Conservation (phyloP, 2,113 vertebrate species). For the Oxygymnocypris stewartii region DNA sequence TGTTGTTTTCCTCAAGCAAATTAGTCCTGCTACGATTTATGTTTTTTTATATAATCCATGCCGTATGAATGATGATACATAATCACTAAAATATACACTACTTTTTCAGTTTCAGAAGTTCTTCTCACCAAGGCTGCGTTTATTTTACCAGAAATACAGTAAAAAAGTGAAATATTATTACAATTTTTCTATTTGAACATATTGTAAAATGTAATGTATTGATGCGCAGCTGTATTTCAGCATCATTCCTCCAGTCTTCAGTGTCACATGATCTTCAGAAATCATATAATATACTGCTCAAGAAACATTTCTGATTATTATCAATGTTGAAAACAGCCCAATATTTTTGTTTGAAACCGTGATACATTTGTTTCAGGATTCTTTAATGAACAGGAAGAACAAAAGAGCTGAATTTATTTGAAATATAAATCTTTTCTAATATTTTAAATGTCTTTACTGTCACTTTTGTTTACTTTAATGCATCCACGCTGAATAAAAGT, state of each 20-base stretch:
- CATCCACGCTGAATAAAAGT: neutral
- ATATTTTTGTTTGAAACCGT: neutral
- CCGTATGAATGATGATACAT: neutral
- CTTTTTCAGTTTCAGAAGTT: neutral
- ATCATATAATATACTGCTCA: neutral
- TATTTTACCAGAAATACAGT: neutral
- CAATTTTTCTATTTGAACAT: no score
- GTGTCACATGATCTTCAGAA: neutral
- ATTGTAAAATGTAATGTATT: no score
- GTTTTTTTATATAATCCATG: neutral
- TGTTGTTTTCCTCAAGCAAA: neutral
- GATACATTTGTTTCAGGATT: neutral
- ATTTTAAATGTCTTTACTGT: neutral
- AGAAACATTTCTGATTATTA: neutral
- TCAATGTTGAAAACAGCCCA: neutral
- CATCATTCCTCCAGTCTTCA: neutral
- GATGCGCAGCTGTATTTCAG: neutral
- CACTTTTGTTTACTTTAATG: neutral
- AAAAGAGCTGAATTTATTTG: neutral
- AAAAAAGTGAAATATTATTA: no score
- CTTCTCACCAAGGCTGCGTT: neutral
- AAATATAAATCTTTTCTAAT: neutral
- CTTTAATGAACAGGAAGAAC: neutral
- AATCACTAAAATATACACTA: neutral
- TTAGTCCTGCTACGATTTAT: slow-evolving; percentile 12